Evolutionary conservation across 1,140 invertebrate species (phyloP), one percentile per base, ranked within the genome.

Genomic region (Asbolus verrucosus): DNA sequence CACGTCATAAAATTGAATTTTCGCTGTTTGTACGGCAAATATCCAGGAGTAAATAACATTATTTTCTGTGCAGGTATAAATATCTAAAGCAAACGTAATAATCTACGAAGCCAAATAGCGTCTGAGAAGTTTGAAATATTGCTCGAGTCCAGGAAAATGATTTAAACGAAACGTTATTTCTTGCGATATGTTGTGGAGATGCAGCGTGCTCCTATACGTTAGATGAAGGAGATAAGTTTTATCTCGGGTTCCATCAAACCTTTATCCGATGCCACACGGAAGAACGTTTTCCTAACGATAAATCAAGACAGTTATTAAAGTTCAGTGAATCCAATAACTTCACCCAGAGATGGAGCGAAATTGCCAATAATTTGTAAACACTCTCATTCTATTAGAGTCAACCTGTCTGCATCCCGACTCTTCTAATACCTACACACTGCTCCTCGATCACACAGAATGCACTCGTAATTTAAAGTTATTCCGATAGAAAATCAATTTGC

Each of bases 291-390:
- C 30, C 13, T 9, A 16, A 15, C 60, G 15, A 62, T 62, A 62
- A 62, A 62, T 62, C 60, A 62, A 60, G 60, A 15, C 60, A 62
- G 60, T 62, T 62, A 62, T 62, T 62, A 62, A 36, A 62, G 60
- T 62, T 62, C 60, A 62, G 1, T 36, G 60, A 62, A 62, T 62
- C 30, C 60, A 36, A 62, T 36, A 36, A 62, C 15, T 62, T 27
- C 31, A 2, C 60, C 33, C 15, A 33, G 60, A 62, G 60, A 38
- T 62, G 36, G 36, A 36, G 60, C 60, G 60, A 62, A 62, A 62
- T 62, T 62, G 60, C 60, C 60, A 62, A 62, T 62, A 62, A 62
- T 62, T 62, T 62, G 60, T 62, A 62, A 62, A 62, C 60, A 62
- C 60, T 62, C 46, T 24, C 46, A 27, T 36, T 62, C 60, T 36